Base-by-base conservation (phyloP, 2,797 vertebrate genomes). In the Clarias platycephalus region DNA sequence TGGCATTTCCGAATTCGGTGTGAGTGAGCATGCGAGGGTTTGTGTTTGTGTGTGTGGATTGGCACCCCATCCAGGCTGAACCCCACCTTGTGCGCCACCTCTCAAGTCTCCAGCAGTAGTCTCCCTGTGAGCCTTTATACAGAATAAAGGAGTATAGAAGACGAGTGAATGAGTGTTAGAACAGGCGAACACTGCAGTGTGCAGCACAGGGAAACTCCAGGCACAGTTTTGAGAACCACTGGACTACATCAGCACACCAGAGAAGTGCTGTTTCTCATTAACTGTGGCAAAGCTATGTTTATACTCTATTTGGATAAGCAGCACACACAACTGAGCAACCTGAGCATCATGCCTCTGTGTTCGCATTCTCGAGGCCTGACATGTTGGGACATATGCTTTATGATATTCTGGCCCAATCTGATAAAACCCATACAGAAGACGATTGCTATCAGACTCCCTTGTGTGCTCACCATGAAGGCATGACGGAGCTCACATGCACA, bases 361-460 rank as follows among this genome's bases (percentile, higher is more conserved):
- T 71, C 77, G 66, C 77, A 82, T 64, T 72, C 63, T 80, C 53
- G 24, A 75, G 85, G 71, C n/a, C 66, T 78, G 60, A 85, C 87
- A 85, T 53, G 86, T 83, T 67, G 26, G 60, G 75, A 76, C 85
- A 79, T 24, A 81, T 68, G 82, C 68, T 76, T 53, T 57, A 68
- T 88, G 83, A 84, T 87, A 76, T 86, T 68, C 83, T 37, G 78
- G 10, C 3, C 67, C 49, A 70, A 86, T 90, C 87, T 88, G 91
- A 93, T 90, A 90, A 93, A 72, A 88, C 71, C 88, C 75, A 24
- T 67, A 16, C 62, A 86, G 84, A 74, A 58, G 78, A 81, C 15
- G 75, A 87, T 87, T 0, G 24, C 81, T 80, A 64, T 85, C 88
- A 78, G n/a, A 22, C 9, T 74, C 58, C 26, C 57, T 55, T 83